phyloP scores from a whole-genome alignment of 2,797 vertebrate genomes.

The Leptoclinus maculatus region DNA sequence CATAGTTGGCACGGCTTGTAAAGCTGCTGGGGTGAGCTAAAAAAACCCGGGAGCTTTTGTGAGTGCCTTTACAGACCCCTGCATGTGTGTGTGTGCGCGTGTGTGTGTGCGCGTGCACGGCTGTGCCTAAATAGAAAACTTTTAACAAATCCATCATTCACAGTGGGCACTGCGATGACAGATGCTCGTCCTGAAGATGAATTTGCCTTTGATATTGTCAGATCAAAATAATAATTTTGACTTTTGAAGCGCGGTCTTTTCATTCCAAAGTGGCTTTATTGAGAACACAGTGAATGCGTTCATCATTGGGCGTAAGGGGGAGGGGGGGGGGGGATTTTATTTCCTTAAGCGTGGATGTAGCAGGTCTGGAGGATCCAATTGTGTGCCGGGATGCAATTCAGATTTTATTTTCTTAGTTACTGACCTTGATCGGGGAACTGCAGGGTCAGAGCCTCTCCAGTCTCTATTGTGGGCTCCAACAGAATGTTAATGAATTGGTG shows the following conservation, averaged over 20 bases:
- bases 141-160: constrained; percentile 69
- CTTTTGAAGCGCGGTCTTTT: constrained; percentile 77
- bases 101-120: not conserved
- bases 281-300: constrained; percentile 76
- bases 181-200: constrained; percentile 69
- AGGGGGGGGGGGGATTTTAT: constrained; percentile 55
- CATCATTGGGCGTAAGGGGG: constrained; percentile 28
- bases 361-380: constrained; percentile 70
- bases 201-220: constrained; percentile 74
- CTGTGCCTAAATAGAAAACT: constrained; percentile 40
- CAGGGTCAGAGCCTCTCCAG: constrained; percentile 85
- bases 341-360: constrained; percentile 70
- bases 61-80: constrained; percentile 41
- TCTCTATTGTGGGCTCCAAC: constrained; percentile 79
- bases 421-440: constrained; percentile 85
- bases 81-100: constrained; percentile 2
- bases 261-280: constrained; percentile 75
- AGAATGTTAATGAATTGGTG: constrained; percentile 87
- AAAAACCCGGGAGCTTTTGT: constrained; percentile 48
- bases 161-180: constrained; percentile 56
- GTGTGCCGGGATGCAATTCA: constrained; percentile 76
- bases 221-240: constrained; percentile 76
- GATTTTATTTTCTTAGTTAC: constrained; percentile 86
- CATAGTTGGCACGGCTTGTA: constrained; percentile 62
- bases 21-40: constrained; percentile 63